Evolutionary conservation across 2,113 vertebrate species (phyloP).

Genomic region (Antidorcas marsupialis): DNA sequence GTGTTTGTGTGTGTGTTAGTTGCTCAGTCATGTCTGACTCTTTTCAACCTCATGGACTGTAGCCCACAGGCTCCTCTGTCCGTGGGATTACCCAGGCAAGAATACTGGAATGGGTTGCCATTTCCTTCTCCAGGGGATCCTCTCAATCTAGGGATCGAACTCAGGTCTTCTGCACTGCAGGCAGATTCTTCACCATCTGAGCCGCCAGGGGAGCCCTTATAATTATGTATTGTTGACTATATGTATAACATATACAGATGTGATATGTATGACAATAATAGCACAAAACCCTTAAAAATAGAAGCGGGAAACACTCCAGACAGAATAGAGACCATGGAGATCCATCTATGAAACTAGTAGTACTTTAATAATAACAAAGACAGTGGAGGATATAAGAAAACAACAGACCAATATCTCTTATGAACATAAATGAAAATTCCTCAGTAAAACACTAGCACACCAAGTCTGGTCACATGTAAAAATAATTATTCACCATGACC

Average conservation of each 20-base stretch:
- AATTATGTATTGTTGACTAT: neutral
- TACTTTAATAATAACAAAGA: neutral
- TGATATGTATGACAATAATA: neutral
- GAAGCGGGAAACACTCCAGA: neutral
- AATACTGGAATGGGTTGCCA: neutral
- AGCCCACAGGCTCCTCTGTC: neutral
- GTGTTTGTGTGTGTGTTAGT: neutral
- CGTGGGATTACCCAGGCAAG: neutral
- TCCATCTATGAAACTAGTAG: neutral
- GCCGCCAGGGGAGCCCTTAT: neutral
- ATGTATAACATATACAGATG: neutral
- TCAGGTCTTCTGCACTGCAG: neutral
- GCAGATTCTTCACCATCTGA: neutral
- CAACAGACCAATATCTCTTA: neutral
- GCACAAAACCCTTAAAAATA: neutral
- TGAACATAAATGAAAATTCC: neutral
- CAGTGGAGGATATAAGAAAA: neutral
- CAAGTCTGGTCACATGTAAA: neutral
- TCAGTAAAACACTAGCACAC: neutral
- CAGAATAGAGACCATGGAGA: neutral
- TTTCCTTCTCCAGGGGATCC: neutral
- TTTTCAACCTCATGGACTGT: neutral
- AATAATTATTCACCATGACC: neutral
- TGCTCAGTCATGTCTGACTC: neutral
- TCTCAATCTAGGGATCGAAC: neutral